Percentiles rank a stretch among this genome's conserved stretches.
Conservation (phyloP, 2,888 invertebrate genomes). For the Iselma pallidipennis region DNA sequence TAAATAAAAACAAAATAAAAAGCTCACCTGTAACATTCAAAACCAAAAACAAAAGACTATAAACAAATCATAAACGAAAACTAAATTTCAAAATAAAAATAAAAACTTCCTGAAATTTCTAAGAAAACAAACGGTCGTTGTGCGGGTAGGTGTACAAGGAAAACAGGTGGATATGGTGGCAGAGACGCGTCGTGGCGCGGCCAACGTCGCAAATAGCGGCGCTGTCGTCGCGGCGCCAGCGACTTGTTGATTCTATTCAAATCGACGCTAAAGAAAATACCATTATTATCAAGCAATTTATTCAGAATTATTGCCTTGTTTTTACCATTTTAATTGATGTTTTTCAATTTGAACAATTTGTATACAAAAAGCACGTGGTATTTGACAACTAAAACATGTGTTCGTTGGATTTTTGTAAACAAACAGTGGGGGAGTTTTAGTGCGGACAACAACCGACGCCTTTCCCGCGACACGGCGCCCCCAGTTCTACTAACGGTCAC, state of each 20-base stretch:
- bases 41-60: slow-evolving; percentile 36
- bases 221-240: slow-evolving; percentile 56
- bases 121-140: slow-evolving; percentile 33
- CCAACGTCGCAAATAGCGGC: slow-evolving; percentile 57
- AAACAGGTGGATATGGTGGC: slow-evolving; percentile 53
- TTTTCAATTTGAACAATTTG: slow-evolving; percentile 16
- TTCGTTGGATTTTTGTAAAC: slow-evolving; percentile 28
- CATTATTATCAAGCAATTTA: neutral
- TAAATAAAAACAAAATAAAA: slow-evolving; percentile 38
- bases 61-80: slow-evolving; percentile 33
- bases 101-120: slow-evolving; percentile 14
- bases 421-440: slow-evolving; percentile 13
- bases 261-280: slow-evolving; percentile 21
- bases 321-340: slow-evolving; percentile 1
- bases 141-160: slow-evolving; percentile 42
- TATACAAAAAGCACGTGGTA: slow-evolving; percentile 34
- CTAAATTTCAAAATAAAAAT: slow-evolving; percentile 24
- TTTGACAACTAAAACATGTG: slow-evolving; percentile 38
- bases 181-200: slow-evolving; percentile 56
- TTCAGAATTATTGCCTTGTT: too few species aligned
- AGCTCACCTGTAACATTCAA: slow-evolving; percentile 41
- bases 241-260: slow-evolving; percentile 47
- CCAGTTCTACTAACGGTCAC: neutral
- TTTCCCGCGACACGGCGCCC: neutral
- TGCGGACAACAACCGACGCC: slow-evolving; percentile 3